Evolutionary conservation across 2,888 invertebrate species (phyloP), one percentile per base, ranked within the genome.

Genomic region (Drosophila picticornis): DNA sequence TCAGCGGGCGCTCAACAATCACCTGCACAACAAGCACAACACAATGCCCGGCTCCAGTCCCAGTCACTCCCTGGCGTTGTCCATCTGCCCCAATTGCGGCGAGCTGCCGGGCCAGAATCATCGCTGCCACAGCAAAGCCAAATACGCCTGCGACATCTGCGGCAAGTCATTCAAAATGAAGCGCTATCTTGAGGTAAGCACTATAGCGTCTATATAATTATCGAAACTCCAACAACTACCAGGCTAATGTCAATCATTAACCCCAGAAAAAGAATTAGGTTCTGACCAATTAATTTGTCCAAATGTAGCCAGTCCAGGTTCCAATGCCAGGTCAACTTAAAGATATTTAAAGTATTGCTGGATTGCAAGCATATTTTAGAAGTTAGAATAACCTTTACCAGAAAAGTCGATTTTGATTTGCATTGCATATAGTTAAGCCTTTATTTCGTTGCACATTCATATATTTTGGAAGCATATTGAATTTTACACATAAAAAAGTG

Each of bases 141-240:
- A 91, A 60, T 86, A 90, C 31, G 80, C 87, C 55, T 92, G 92
- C 60, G 84, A 84, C 22, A 89, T 88, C 58, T 92, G 92, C 65
- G 91, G 90, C 38, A 92, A 91, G 63, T 84, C 85, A 27, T 92
- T 92, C 57, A 91, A 91, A 29, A 83, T 90, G 73, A 84, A 84
- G 40, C 91, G 90, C 34, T 91, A 91, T 72, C 71, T 91, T 34
- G 88, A 92, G 79, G 91, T 91, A 55, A 40, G 16, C 19, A 40
- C 19, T n/a, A n/a, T n/a, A n/a, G n/a, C 16, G 46, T 46, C 13
- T 13, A 46, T 46, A 13, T 7, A 22, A 7, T 16, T 13, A 46
- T 22, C 7, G 22, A 46, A 46, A 46, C 46, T 13, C 4, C 13
- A 13, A 13, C 22, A 22, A 22, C 43, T 22, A 3, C 46, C 13